Percentiles rank a stretch among this genome's conserved stretches.
Evolutionary conservation across 2,797 vertebrate species (phyloP).

Genomic region (Sorex maritimensis): DNA sequence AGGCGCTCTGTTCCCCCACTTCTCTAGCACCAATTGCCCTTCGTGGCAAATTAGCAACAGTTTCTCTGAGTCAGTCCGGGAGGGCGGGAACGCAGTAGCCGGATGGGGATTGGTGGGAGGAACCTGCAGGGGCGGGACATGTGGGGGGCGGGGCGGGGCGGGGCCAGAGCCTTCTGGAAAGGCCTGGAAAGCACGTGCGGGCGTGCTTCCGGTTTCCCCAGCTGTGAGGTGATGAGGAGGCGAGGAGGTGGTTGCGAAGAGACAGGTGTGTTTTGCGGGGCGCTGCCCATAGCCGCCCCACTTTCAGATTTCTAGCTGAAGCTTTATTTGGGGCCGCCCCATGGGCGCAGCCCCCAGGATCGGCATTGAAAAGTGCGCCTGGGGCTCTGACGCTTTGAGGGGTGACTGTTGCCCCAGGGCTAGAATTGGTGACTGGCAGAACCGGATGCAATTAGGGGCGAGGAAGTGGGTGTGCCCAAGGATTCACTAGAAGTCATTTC

Average conservation of each 20-base stretch:
- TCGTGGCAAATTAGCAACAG: accelerated
- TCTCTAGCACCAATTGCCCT: background rate
- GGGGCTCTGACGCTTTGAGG: background rate
- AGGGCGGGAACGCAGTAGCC: background rate
- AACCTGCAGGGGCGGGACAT: background rate
- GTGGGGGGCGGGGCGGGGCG: background rate
- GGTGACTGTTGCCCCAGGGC: too few species aligned
- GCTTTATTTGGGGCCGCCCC: background rate
- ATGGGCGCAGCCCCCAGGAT: background rate
- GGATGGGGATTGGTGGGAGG: too few species aligned
- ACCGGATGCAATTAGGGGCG: background rate
- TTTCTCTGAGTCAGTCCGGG: too few species aligned
- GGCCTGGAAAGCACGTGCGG: too few species aligned
- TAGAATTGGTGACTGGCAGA: background rate
- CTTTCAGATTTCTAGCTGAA: accelerated
- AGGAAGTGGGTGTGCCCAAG: background rate
- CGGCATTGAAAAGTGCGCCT: background rate
- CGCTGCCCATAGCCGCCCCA: too few species aligned
- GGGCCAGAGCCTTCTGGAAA: background rate
- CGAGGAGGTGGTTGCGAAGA: too few species aligned
- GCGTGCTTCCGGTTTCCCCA: too few species aligned
- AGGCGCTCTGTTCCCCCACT: background rate
- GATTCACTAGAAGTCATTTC: background rate
- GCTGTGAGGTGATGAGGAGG: too few species aligned
- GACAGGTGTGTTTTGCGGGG: too few species aligned